Conservation (phyloP, 2,113 vertebrate genomes). For the Mystacornis crossleyi region DNA sequence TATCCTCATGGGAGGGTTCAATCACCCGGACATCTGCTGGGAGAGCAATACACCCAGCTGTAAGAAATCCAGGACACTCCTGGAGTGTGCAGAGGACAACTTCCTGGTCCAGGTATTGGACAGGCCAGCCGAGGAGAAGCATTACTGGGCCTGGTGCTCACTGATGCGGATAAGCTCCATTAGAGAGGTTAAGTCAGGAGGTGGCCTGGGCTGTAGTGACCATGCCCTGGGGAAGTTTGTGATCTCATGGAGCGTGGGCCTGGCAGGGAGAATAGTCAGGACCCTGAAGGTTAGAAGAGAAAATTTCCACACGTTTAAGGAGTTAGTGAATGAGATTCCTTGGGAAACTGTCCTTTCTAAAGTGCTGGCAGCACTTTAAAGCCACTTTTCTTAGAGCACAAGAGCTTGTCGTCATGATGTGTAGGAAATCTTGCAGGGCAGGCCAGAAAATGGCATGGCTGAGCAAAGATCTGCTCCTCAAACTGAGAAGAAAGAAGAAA, state of each 20-base stretch:
- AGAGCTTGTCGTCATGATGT: background rate
- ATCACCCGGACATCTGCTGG: background rate
- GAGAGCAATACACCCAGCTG: background rate
- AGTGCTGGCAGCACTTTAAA: background rate
- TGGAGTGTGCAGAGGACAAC: background rate
- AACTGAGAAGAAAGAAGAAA: background rate
- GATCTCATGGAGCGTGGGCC: fast-evolving
- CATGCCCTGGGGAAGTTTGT: background rate
- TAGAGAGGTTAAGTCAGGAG: background rate
- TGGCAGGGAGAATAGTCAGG: background rate
- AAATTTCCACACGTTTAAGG: background rate
- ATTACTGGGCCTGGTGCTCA: background rate
- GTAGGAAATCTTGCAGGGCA: background rate
- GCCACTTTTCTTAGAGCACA: background rate
- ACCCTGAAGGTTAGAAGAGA: background rate
- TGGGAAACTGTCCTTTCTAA: background rate
- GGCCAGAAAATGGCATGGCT: background rate
- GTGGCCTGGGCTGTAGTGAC: background rate
- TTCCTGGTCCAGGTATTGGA: background rate
- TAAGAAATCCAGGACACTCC: background rate
- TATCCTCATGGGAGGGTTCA: background rate
- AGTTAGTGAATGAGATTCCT: background rate
- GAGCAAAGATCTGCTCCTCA: background rate
- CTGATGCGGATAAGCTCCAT: fast-evolving
- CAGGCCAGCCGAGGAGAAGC: fast-evolving